phyloP scores from a whole-genome alignment of 2,797 vertebrate genomes.

The Phoeniculus purpureus region DNA sequence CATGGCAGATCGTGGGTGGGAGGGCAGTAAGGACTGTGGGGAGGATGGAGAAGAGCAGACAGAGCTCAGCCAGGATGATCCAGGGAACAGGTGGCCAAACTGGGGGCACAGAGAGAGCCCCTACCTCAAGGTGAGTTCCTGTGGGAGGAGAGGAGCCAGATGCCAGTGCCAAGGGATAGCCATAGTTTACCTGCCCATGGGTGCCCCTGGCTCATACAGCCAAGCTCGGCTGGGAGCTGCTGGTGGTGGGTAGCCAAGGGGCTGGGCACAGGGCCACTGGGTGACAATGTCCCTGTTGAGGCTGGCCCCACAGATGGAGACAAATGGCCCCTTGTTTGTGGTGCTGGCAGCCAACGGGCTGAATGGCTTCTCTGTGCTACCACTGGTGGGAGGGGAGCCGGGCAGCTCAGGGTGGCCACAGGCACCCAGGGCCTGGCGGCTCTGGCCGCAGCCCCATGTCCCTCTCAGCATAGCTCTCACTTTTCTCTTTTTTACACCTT shows the following conservation, averaged over 20 bases:
- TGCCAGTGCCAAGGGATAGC: background rate
- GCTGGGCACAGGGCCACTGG: background rate
- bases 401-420: background rate
- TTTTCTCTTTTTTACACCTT: background rate
- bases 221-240: background rate
- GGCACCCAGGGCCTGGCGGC: background rate
- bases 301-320: background rate
- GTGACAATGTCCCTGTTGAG: conserved; percentile 54
- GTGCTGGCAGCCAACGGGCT: background rate
- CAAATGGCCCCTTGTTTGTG: background rate
- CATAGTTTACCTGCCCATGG: background rate
- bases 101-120: rapidly evolving
- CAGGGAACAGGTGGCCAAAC: rapidly evolving
- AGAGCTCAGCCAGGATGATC: rapidly evolving
- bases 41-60: background rate
- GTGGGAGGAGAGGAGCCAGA: no score
- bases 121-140: background rate
- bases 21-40: background rate
- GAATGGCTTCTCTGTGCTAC: conserved; percentile 64
- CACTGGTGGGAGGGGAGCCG: conserved; percentile 44
- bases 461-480: background rate
- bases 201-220: background rate
- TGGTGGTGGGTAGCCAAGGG: background rate
- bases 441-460: background rate
- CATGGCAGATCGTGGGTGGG: background rate